Evolutionary conservation across 2,113 vertebrate species (phyloP), one percentile per base, ranked within the genome.

Genomic region (Oreocharis arfaki): DNA sequence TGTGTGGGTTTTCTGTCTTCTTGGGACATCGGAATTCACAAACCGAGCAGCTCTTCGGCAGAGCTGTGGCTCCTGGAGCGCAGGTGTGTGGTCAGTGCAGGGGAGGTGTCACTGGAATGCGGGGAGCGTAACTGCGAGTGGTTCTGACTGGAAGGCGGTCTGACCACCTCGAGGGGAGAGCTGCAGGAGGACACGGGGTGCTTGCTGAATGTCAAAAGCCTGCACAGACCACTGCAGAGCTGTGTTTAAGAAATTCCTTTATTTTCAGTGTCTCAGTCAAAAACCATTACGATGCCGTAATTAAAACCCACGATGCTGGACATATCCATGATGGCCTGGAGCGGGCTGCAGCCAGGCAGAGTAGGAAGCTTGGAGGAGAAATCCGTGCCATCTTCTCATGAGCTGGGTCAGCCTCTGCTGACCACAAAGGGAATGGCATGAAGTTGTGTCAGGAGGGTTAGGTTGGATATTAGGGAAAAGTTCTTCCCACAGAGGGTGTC

Each of bases 381-480:
- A 33, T 32, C 17, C 0, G 0, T 1, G 3, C 59, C 1, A 2
- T 10, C 21, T 10, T 28, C 17, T 27, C 0, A 0, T 16, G 27
- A 75, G 50, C 55, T 1, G 16, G 27, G 37, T 27, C 50, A 90
- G 32, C 79, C 10, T 10, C 7, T 63, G 56, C 56, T 55, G 37
- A 41, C 57, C 49, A 41, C 53, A 5, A 18, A 22, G 56, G 26
- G 32, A 41, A 24, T 8, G 41, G 30, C 11, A 12, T 6, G 24
- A 33, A 32, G 15, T 11, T 27, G 39, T 76, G 30, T 19, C 47
- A 42, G 47, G 41, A 53, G 26, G 17, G 14, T 19, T 27, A 6
- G 12, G 20, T 32, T 13, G 55, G 30, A 6, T 23, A 14, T 11
- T 8, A 63, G 55, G 41, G 2, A 32, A 24, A 61, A 5, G 41